phyloP scores from a whole-genome alignment of 2,797 vertebrate genomes.

The Spea hammondii region DNA sequence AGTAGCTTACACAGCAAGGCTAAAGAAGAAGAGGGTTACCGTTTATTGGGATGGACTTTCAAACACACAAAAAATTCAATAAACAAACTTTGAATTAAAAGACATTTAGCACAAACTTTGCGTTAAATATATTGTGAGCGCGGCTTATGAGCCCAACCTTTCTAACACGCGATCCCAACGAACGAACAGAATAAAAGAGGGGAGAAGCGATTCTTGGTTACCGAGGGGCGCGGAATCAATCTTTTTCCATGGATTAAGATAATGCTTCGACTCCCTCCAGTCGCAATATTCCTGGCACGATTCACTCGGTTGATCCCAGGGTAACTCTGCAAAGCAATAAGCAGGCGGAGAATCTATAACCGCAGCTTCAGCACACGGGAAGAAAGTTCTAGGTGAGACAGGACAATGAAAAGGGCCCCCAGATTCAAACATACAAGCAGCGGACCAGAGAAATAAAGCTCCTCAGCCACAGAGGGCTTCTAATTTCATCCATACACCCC shows the following conservation, averaged over 20 bases:
- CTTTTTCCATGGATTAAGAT: conserved; percentile 93
- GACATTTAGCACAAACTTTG: too few relatives aligned
- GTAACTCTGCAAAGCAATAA: conserved; percentile 75
- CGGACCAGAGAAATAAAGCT: not conserved
- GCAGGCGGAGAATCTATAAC: not conserved
- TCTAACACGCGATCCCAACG: too few relatives aligned
- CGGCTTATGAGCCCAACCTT: too few relatives aligned
- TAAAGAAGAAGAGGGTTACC: conserved; percentile 52
- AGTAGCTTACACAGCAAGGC: conserved; percentile 89
- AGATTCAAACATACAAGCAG: not conserved
- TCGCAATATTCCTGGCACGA: conserved; percentile 92
- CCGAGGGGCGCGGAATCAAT: conserved; percentile 85
- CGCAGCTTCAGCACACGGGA: too few relatives aligned
- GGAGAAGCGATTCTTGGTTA: conserved; percentile 54
- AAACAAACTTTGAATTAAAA: too few relatives aligned
- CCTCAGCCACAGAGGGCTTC: not conserved
- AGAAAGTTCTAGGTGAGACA: too few relatives aligned
- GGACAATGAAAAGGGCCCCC: not conserved
- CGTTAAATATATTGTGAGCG: too few relatives aligned
- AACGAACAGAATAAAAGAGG: too few relatives aligned
- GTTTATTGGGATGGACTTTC: too few relatives aligned
- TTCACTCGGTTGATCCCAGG: conserved; percentile 92
- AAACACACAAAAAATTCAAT: not conserved
- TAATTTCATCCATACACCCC: too few relatives aligned
- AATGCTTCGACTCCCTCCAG: conserved; percentile 91